phyloP scores from a whole-genome alignment of 2,888 invertebrate genomes.

The Osedax frankpressi region DNA sequence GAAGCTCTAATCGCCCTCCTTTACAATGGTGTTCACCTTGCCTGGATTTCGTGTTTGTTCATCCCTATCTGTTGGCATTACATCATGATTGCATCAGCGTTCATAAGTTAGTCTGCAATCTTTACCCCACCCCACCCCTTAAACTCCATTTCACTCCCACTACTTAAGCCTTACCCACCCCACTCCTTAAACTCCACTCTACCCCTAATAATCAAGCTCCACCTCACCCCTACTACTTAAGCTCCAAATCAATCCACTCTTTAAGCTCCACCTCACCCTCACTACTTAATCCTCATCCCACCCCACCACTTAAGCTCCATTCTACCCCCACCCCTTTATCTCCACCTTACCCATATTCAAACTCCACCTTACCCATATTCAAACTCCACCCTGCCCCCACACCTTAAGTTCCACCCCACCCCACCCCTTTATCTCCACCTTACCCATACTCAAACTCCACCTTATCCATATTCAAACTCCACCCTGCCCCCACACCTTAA shows the following conservation, averaged over 20 bases:
- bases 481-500: no score
- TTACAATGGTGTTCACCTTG: slow-evolving; percentile 48
- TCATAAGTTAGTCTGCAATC: slow-evolving; percentile 42
- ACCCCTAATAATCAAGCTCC: background rate
- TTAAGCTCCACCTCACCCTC: no score
- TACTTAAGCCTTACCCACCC: background rate
- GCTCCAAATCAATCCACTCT: background rate
- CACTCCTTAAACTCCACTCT: background rate
- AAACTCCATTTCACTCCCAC: no score
- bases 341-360: no score
- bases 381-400: no score
- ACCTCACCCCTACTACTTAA: no score
- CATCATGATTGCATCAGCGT: slow-evolving; percentile 48
- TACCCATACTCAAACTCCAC: no score
- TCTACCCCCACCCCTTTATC: background rate
- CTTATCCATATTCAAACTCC: no score
- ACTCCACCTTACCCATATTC: no score
- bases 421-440: no score
- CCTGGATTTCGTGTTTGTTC: slow-evolving; percentile 42
- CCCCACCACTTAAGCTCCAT: background rate
- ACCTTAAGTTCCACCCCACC: no score
- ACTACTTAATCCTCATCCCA: background rate
- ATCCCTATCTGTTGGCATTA: slow-evolving; percentile 49
- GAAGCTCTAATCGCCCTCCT: slow-evolving; percentile 51
- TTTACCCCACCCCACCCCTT: background rate